phyloP scores from a whole-genome alignment of 2,797 vertebrate species.

The Lithobates sylvaticus region DNA sequence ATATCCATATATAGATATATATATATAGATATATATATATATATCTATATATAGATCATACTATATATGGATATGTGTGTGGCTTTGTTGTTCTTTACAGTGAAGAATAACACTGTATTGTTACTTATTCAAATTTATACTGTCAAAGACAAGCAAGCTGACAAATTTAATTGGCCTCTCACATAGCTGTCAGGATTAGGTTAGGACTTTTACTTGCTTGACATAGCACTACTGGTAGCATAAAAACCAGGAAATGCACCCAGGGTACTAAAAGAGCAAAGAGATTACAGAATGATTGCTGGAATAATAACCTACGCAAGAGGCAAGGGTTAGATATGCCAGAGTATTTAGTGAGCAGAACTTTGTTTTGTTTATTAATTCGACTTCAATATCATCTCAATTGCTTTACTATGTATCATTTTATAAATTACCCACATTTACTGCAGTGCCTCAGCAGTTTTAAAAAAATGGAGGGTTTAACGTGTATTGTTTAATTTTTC shows the following conservation, averaged over 20 bases:
- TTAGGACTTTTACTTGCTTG: conserved; percentile 6
- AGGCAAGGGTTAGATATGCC: neutral
- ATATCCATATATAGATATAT: no score
- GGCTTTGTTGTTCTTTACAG: neutral
- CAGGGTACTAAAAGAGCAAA: neutral
- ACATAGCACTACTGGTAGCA: conserved; percentile 15
- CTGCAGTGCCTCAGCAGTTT: no score
- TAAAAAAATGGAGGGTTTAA: no score
- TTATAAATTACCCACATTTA: no score
- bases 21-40: no score
- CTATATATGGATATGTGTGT: neutral
- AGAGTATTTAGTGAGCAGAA: no score
- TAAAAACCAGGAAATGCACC: neutral
- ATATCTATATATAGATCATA: no score
- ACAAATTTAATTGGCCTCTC: conserved; percentile 18
- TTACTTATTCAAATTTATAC: neutral
- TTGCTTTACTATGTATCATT: no score
- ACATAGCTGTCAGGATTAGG: conserved; percentile 11
- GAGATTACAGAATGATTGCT: neutral
- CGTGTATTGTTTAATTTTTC: no score
- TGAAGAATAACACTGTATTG: neutral
- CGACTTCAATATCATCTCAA: no score
- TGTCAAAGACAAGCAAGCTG: neutral
- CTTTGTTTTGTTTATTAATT: no score
- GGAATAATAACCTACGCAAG: neutral